A percentile compares a stretch with the other conserved stretches of the same genome.
Evolutionary conservation across 2,113 vertebrate species (phyloP).

Genomic region (Dromaius novaehollandiae): DNA sequence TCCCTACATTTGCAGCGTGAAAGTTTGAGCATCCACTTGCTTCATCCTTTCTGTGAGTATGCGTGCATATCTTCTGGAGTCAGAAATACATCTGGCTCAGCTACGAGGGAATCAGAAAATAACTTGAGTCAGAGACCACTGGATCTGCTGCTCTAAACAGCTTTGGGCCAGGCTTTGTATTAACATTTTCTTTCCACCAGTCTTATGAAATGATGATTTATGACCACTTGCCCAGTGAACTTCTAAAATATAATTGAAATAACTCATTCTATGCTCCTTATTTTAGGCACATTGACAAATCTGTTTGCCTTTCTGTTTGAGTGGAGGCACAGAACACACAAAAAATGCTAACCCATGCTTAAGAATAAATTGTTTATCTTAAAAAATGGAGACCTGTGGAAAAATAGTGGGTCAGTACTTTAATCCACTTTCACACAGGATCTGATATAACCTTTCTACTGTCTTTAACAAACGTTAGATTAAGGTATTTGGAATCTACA

Average conservation of each 20-base stretch:
- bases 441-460: neutral
- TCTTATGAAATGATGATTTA: neutral
- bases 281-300: neutral
- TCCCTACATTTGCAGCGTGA: neutral
- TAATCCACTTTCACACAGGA: neutral
- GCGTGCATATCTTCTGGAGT: neutral
- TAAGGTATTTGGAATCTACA: neutral
- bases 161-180: neutral
- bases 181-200: neutral
- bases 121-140: neutral
- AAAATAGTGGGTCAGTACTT: neutral
- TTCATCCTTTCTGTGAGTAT: neutral
- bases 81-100: neutral
- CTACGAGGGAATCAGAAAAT: neutral
- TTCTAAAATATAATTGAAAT: neutral
- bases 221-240: neutral
- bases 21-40: neutral
- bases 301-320: neutral
- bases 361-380: neutral
- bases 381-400: fast-evolving
- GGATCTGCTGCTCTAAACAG: neutral
- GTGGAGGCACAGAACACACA: neutral
- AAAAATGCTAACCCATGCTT: neutral
- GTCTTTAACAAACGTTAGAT: neutral
- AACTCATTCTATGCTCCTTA: neutral